Conservation (phyloP, 2,888 invertebrate genomes). For the Epiblema foenella region DNA sequence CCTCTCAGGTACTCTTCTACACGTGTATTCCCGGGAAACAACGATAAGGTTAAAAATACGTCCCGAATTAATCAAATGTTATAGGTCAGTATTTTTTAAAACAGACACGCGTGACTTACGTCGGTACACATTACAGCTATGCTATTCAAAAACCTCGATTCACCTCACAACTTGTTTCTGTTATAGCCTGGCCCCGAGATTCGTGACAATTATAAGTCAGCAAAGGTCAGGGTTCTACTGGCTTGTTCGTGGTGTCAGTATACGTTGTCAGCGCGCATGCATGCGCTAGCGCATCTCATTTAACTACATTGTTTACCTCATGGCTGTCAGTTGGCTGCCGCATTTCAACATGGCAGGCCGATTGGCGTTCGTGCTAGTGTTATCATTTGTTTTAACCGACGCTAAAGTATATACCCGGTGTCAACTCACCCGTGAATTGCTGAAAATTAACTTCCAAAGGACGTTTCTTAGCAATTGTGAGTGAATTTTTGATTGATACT, state of each 20-base stretch:
- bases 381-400: slow-evolving; percentile 60
- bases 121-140: background rate
- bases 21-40: background rate
- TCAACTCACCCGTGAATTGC: slow-evolving; percentile 87
- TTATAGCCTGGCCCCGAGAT: background rate
- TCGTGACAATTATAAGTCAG: background rate
- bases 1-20: background rate
- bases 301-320: slow-evolving; percentile 47
- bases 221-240: background rate
- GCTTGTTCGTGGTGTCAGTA: background rate
- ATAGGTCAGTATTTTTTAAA: slow-evolving; percentile 7
- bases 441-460: slow-evolving; percentile 86
- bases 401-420: slow-evolving; percentile 87
- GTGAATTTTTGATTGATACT: slow-evolving; percentile 58
- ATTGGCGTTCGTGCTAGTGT: slow-evolving; percentile 50
- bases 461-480: slow-evolving; percentile 90
- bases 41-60: slow-evolving; percentile 13
- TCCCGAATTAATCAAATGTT: slow-evolving; percentile 22
- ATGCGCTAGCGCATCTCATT: slow-evolving; percentile 64
- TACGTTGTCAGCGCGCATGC: no score
- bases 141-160: background rate
- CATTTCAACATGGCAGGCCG: slow-evolving; percentile 53
- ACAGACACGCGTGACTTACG: background rate
- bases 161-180: background rate
- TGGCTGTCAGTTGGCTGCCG: slow-evolving; percentile 62